Conservation (phyloP, 2,888 invertebrate genomes). For the Elysia crispata region DNA sequence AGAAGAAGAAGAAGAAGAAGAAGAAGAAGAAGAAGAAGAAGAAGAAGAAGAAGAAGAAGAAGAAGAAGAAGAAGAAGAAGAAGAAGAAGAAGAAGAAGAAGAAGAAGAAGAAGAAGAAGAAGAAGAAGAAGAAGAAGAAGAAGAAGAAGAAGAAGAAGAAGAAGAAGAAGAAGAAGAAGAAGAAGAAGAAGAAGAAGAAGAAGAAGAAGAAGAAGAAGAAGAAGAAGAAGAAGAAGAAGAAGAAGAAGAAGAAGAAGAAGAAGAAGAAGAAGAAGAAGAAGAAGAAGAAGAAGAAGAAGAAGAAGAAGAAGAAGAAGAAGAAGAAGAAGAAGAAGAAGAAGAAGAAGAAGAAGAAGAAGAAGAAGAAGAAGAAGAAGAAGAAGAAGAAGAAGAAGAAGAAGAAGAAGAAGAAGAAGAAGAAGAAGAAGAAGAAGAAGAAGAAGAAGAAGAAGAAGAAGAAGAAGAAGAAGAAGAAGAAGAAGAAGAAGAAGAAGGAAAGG, state of each 20-base stretch:
- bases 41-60: not conserved
- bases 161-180: not conserved
- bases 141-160: slow-evolving; percentile 14
- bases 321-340: not conserved
- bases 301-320: not conserved
- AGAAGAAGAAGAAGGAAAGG: slow-evolving; percentile 1
- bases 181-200: not conserved
- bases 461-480: slow-evolving; percentile 2
- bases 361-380: not conserved
- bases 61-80: not conserved
- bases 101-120: slow-evolving; percentile 34
- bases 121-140: slow-evolving; percentile 20
- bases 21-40: slow-evolving; percentile 10
- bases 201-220: not conserved
- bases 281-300: not conserved
- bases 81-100: not conserved
- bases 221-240: not conserved
- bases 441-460: slow-evolving; percentile 19
- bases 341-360: not conserved
- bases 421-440: slow-evolving; percentile 39
- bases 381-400: slow-evolving; percentile 25
- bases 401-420: slow-evolving; percentile 4
- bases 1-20: not conserved
- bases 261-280: not conserved
- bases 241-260: not conserved